phyloP scores from a whole-genome alignment of 2,797 vertebrate species.

The Ataeniobius toweri region DNA sequence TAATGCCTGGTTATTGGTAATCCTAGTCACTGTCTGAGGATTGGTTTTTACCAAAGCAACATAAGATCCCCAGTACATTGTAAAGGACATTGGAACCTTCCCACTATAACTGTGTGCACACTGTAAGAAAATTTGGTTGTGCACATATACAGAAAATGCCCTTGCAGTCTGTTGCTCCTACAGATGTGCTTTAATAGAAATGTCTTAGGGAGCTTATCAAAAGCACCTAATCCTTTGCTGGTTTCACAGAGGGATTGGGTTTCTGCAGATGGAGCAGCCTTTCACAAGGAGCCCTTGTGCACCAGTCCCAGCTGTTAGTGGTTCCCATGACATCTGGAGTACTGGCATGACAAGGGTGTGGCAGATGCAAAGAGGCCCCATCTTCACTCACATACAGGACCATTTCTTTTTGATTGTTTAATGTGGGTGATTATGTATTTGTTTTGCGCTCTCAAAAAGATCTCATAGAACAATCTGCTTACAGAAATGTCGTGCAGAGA shows the following conservation, averaged over 20 bases:
- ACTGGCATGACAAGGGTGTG: slow-evolving; percentile 77
- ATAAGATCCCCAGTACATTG: neutral
- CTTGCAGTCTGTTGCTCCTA: slow-evolving; percentile 24
- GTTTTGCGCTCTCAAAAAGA: slow-evolving; percentile 3
- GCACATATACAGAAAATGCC: slow-evolving; percentile 33
- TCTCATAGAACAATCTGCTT: neutral
- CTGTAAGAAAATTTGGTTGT: slow-evolving; percentile 7
- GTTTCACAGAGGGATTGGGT: slow-evolving; percentile 85
- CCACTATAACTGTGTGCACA: neutral
- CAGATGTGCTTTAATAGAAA: slow-evolving; percentile 78
- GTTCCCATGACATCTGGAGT: slow-evolving; percentile 83
- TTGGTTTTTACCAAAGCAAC: neutral
- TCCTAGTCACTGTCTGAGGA: slow-evolving; percentile 1
- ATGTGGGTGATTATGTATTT: slow-evolving; percentile 11
- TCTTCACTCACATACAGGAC: slow-evolving; percentile 50
- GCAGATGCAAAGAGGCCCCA: slow-evolving; percentile 52
- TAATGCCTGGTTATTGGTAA: slow-evolving; percentile 9
- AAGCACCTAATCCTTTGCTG: slow-evolving; percentile 78
- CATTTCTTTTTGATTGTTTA: neutral
- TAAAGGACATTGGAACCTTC: neutral
- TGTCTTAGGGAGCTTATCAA: slow-evolving; percentile 82
- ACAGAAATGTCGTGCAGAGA: neutral
- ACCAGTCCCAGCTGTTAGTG: slow-evolving; percentile 81
- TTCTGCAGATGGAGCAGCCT: slow-evolving; percentile 77
- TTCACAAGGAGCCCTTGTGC: slow-evolving; percentile 75